Base-by-base conservation (phyloP, 1,140 invertebrate species). In the Neuroterus valhalla region DNA sequence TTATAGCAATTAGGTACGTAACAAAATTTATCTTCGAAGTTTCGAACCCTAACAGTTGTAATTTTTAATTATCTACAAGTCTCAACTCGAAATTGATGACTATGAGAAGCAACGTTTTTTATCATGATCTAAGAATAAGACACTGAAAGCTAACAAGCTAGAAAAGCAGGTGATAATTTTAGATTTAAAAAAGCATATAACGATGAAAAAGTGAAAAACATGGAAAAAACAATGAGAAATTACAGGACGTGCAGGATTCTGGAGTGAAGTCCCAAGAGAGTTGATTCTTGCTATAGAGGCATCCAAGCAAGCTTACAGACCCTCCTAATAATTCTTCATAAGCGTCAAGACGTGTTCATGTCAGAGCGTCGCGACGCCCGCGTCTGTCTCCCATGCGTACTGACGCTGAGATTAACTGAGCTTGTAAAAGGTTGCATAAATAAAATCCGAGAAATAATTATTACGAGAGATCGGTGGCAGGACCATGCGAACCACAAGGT, bases 251-350 rank as follows among this genome's bases (percentile, higher is more conserved):
- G 44, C 46, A 48, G 76, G 17, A 45, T 12, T 77, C 43, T 66
- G 50, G 26, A 17, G 26, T 44, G 66, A 38, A 38, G 3, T 8
- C 31, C 31, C 31, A 38, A 38, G 31, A 31, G 31, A 38, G 74
- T 62, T 71, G 73, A 76, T 62, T 62, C n/a, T 62, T 55, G 14
- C 10, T n/a, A n/a, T n/a, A n/a, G n/a, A 14, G 23, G 11, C 11
- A 26, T 2, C 31, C 23, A 71, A 66, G 66, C 55, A 76, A 72
- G 76, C 71, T n/a, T n/a, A n/a, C 86, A 88, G 84, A 78, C 87
- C 71, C 76, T 80, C 74, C 82, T 84, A 88, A 89, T 89, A 89
- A 88, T 86, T 89, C 84, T 87, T 81, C 67, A 68, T 55, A 80
- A 78, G 75, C 76, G 80, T 82, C 82, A 74, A 82, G 82, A 83